Percentiles rank a stretch among this genome's conserved stretches.
Evolutionary conservation across 2,113 vertebrate genomes (phyloP).

Genomic region (Stigmatopora nigra): DNA sequence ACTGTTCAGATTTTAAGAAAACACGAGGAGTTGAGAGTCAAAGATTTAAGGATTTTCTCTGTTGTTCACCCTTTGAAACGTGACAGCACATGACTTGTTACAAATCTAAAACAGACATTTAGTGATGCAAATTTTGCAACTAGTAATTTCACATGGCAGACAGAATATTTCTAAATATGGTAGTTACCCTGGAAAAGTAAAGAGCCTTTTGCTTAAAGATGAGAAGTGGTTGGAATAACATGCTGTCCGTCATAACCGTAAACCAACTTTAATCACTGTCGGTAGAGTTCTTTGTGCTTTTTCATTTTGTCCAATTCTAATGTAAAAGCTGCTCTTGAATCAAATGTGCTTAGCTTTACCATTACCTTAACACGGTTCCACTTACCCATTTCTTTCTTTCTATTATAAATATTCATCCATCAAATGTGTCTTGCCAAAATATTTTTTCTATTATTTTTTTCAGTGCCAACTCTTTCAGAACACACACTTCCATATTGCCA

Average conservation of each 20-base stretch:
- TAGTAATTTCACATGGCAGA: background rate
- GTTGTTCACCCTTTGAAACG: constrained; percentile 23
- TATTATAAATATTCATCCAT: background rate
- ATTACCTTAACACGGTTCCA: background rate
- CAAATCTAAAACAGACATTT: background rate
- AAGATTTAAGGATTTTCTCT: constrained; percentile 18
- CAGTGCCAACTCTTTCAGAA: no score
- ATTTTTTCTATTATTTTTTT: background rate
- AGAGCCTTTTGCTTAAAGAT: background rate
- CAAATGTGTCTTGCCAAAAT: background rate
- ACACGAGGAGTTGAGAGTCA: constrained; percentile 31
- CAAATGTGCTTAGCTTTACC: background rate
- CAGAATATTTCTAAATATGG: background rate
- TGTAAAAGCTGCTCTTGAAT: background rate
- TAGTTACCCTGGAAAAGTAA: background rate
- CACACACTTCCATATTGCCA: no score
- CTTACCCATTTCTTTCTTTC: background rate
- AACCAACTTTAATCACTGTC: background rate
- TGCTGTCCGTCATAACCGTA: background rate
- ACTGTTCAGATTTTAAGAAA: constrained; percentile 35
- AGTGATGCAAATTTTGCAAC: background rate
- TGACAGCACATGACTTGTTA: background rate
- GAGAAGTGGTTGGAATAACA: background rate
- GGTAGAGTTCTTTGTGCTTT: background rate
- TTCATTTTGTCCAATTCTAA: background rate